Base-by-base conservation (phyloP, 2,797 vertebrate genomes). In the Syndactyla subalaris region DNA sequence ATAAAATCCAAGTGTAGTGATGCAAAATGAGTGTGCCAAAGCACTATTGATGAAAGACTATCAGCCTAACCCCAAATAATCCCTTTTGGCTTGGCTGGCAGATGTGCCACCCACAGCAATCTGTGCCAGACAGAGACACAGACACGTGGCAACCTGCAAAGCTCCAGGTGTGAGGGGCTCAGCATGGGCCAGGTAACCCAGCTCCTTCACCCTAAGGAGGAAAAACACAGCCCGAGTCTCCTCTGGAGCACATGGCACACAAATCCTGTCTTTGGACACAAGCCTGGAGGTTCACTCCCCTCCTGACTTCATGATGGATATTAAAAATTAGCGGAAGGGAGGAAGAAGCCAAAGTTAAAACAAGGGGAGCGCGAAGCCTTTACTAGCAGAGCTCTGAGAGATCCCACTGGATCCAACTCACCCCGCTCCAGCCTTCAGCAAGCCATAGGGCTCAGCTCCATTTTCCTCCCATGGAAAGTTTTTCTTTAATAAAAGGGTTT, bases 181-280 rank as follows among this genome's bases (percentile, higher is more conserved):
- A 0, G 55, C 43, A 32, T 0, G 0, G 32, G 13, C 26, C 45
- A 21, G 36, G 5, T 19, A 7, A 18, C 54, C 27, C 7, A 0
- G 34, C 36, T 72, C 41, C 70, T 43, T 27, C 0, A 0, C 71
- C 6, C 0, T 8, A 8, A 36, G 23, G 2, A 45, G 13, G 3
- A 10, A 8, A 72, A 76, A 52, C 24, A 22, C 32, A 27, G 7
- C 49, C 55, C 1, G 0, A 32, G 66, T 5, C 54, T 36, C 41
- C 74, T 18, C 76, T 3, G 4, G 61, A 83, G 66, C 45, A 9
- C 0, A 16, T 7, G 0, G 38, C 38, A 19, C 61, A 72, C 79
- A 70, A 20, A 82, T 38, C 72, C 63, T 29, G 21, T 4, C 63
- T 32, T 26, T 51, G 38, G 68, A 65, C 49, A 49, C 32, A 16